These are phyloP conservation scores for Eupleurogrammus muticus DNA, from an alignment of 2,797 vertebrate species.

Conservation along the genomic window DNA sequence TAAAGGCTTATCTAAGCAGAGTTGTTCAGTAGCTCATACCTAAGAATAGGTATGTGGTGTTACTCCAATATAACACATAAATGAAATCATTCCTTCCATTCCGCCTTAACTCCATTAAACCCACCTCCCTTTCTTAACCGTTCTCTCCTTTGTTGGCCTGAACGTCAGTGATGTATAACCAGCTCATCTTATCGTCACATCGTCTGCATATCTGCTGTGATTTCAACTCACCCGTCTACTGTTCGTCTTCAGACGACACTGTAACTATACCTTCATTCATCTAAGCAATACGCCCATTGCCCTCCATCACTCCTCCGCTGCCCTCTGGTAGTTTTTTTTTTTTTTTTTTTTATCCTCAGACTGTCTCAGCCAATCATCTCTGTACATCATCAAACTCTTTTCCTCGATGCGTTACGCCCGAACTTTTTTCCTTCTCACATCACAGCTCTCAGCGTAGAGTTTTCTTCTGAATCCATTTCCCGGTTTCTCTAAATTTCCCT, in stretches of 20 bases:
- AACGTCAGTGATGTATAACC: background rate
- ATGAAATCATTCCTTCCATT: too few species aligned
- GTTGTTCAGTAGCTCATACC: too few species aligned
- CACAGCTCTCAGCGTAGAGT: background rate
- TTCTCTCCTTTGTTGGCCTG: too few species aligned
- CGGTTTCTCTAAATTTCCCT: too few species aligned
- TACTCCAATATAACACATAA: too few species aligned
- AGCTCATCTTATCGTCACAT: background rate
- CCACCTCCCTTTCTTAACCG: too few species aligned
- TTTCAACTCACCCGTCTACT: background rate
- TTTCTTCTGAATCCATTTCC: background rate
- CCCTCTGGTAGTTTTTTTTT: slow-evolving; percentile 30
- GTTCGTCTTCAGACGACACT: background rate
- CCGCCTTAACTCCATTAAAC: background rate
- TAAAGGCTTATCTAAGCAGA: too few species aligned
- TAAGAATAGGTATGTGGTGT: too few species aligned
- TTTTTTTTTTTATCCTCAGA: too few species aligned
- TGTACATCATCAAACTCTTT: slow-evolving; percentile 38
- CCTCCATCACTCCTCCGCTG: slow-evolving; percentile 33
- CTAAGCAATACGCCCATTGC: slow-evolving; percentile 31
- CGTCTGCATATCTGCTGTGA: too few species aligned
- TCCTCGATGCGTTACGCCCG: background rate
- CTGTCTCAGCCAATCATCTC: slow-evolving; percentile 36
- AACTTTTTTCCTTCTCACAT: background rate
- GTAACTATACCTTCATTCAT: slow-evolving; percentile 18